Evolutionary conservation across 2,888 invertebrate genomes (phyloP), one percentile per base, ranked within the genome.

Genomic region (Imbricaverruca yamaguchii): DNA sequence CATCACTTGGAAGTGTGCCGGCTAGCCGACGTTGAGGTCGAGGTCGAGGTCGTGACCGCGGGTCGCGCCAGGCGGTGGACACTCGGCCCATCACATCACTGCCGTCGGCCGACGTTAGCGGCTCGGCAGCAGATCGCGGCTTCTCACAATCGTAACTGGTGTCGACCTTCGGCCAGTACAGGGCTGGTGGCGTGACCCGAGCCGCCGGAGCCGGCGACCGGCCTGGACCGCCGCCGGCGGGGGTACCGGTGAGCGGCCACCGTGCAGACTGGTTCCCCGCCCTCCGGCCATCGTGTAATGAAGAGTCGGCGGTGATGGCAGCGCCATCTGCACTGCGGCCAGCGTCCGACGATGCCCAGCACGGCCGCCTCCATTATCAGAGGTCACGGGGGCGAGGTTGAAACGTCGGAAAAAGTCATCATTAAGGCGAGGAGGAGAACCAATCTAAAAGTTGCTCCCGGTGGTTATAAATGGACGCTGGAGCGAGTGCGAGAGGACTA

Each of bases 151-250:
- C 69, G 39, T 39, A 25, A 39, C 18, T 18, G 3, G 11, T 61
- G 93, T 87, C 95, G 95, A 39, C 39, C 39, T 39, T 39, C 4
- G 0, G 97, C 95, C 88, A 97, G 39, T 39, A 97, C 88, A 93
- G 92, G 87, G 95, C 96, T 85, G 98, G 98, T 88, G 97, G 96
- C 87, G 95, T 61, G 61, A 18, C 61, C 61, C 61, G 15, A 61
- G 39, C 61, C 18, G 61, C 15, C 61, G 63, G n/a, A n/a, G n/a
- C 63, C 63, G 63, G 21, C 63, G 2, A n/a, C 63, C 63, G 63
- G n/a, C n/a, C n/a, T 21, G 63, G n/a, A 9, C 63, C 21, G 63
- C 63, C n/a, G 63, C 63, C 63, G n/a, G n/a, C 63, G n/a, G n/a
- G 63, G 18, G 8, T 0, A 63, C 63, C n/a, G 63, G n/a, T 63